phyloP scores from a whole-genome alignment of 2,797 vertebrate genomes.

The Oreonectes daqikongensis region DNA sequence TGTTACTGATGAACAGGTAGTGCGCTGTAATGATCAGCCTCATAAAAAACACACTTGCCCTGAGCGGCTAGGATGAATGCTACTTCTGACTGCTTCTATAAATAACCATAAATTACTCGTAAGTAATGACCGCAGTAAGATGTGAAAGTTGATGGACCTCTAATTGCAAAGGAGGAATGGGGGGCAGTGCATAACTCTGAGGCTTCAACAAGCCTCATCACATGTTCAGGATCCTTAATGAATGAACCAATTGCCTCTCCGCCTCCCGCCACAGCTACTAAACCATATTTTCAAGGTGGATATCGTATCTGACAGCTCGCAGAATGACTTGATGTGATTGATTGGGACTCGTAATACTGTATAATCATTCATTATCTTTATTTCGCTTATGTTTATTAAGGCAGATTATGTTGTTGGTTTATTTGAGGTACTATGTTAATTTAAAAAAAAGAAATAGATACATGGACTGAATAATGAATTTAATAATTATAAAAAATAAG shows the following conservation, averaged over 20 bases:
- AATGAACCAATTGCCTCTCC: not conserved
- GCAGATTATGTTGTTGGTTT: not conserved
- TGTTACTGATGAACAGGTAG: slow-evolving; percentile 37
- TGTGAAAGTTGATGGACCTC: slow-evolving; percentile 34
- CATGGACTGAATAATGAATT: not conserved
- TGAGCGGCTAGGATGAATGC: slow-evolving; percentile 15
- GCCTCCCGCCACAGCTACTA: slow-evolving; percentile 29
- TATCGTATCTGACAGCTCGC: slow-evolving; percentile 39
- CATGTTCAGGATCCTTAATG: slow-evolving; percentile 26
- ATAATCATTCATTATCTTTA: not conserved
- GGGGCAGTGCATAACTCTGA: slow-evolving; percentile 39
- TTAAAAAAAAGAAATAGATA: not conserved
- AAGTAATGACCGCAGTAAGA: slow-evolving; percentile 48
- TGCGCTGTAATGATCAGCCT: slow-evolving; percentile 32
- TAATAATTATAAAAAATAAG: no score
- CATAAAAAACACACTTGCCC: slow-evolving; percentile 23
- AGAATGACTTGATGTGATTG: slow-evolving; percentile 11
- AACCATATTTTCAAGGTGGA: slow-evolving; percentile 34
- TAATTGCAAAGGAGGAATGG: slow-evolving; percentile 51
- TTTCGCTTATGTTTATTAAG: slow-evolving; percentile 5
- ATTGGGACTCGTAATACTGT: slow-evolving; percentile 8
- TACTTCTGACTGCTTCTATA: slow-evolving; percentile 45
- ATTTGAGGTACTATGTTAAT: not conserved
- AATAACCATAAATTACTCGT: slow-evolving; percentile 49
- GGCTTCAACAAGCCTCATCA: not conserved